Base-by-base conservation (phyloP, 2,888 invertebrate species). In the Ditylenchus weischeri region DNA sequence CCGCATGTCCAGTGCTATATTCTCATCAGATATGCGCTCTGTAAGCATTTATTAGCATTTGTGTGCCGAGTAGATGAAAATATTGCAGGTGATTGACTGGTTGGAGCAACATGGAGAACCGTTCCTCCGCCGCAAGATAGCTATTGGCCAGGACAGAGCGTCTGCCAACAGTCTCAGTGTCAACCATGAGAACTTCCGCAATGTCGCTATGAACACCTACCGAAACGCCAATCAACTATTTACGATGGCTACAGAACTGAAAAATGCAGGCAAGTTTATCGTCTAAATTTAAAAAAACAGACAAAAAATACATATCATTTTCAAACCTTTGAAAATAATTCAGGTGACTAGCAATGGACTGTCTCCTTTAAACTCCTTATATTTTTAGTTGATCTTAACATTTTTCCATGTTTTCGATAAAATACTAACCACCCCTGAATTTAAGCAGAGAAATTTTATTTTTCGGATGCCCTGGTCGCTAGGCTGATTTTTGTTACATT, bases 61-160 rank as follows among this genome's bases (percentile, higher is more conserved):
- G 3, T 13, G 5, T 59, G 29, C 15, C 1, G 11, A 29, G 11
- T 11, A 59, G 35, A 1, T 19, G 35, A 10, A 3, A 59, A 59
- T 19, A 38, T 47, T 36, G 50, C 65, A 72, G 57, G 81, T 81
- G 1, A 70, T 80, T 11, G 76, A 78, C 47, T 81, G 81, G 81
- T 69, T 81, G 49, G 75, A 80, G n/a, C 68, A 76, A 18, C 79
- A 81, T 63, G 81, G 81, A 10, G 81, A 81, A 62, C 76, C 81
- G 1, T 82, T 78, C 61, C 65, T 81, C 19, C 62, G 62, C 23
- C 74, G 75, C 57, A 82, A 80, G 49, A 71, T 71, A 0, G 69
- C 68, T 38, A 82, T 81, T 21, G 81, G 79, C 4, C 70, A 75
- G 11, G 75, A 71, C 57, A 63, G 68, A 21, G 51, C 57, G 13